Evolutionary conservation across 2,888 invertebrate species (phyloP).

Genomic region (Villa cingulata): DNA sequence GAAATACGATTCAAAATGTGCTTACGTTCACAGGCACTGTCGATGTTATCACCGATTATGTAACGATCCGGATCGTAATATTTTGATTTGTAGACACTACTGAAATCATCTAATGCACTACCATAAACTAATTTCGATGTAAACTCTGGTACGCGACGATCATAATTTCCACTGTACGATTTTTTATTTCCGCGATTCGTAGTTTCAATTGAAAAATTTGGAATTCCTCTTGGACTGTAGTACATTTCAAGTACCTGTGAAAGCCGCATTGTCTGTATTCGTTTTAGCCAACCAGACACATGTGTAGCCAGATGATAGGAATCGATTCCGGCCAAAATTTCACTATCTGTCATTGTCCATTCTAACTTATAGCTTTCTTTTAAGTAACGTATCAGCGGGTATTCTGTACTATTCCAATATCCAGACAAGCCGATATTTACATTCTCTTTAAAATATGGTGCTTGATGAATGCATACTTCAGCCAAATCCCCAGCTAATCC

Average conservation of each 20-base stretch:
- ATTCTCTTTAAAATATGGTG: conserved; percentile 38
- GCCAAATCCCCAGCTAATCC: conserved; percentile 52
- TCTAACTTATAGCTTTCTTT: conserved; percentile 31
- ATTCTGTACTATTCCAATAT: conserved; percentile 50
- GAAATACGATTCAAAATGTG: conserved; percentile 15
- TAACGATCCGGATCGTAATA: conserved; percentile 8
- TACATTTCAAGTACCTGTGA: conserved; percentile 55
- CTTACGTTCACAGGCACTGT: conserved; percentile 15
- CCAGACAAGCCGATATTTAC: conserved; percentile 43
- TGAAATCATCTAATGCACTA: neutral
- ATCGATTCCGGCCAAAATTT: conserved; percentile 54
- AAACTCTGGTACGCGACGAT: neutral
- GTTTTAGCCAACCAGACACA: conserved; percentile 40
- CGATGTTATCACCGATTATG: conserved; percentile 6
- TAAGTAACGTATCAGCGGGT: conserved; percentile 44
- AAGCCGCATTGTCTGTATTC: conserved; percentile 40
- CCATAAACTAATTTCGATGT: neutral
- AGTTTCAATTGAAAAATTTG: conserved; percentile 41
- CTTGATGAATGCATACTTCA: conserved; percentile 52
- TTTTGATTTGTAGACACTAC: conserved; percentile 10
- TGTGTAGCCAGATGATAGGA: conserved; percentile 42
- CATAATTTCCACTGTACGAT: neutral
- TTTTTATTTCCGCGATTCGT: conserved; percentile 38
- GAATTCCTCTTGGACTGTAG: conserved; percentile 48
- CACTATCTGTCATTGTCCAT: conserved; percentile 55